phyloP scores from a whole-genome alignment of 2,113 vertebrate genomes.

The Mirounga angustirostris region DNA sequence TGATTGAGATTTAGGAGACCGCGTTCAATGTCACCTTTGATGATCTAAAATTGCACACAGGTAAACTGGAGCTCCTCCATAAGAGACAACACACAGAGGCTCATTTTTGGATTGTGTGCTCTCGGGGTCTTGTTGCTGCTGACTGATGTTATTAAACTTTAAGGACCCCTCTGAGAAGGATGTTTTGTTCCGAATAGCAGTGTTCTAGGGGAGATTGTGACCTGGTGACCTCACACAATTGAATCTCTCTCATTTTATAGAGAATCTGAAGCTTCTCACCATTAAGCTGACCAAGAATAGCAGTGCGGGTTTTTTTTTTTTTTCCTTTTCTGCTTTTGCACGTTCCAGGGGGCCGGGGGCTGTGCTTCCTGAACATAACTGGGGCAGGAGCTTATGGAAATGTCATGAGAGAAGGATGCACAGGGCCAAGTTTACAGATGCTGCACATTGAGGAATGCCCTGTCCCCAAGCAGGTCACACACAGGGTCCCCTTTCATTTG shows the following conservation, averaged over 20 bases:
- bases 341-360: slow-evolving; percentile 33
- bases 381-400: slow-evolving; percentile 5
- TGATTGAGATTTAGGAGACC: slow-evolving; percentile 61
- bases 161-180: slow-evolving; percentile 60
- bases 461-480: fast-evolving
- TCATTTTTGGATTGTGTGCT: not conserved
- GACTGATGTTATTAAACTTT: slow-evolving; percentile 66
- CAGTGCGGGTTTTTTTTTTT: not conserved
- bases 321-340: slow-evolving; percentile 48
- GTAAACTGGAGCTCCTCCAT: not conserved
- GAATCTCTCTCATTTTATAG: slow-evolving; percentile 66
- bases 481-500: not conserved
- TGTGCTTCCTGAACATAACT: slow-evolving; percentile 35
- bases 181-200: slow-evolving; percentile 51
- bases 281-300: slow-evolving; percentile 72
- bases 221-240: slow-evolving; percentile 54
- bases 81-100: not conserved
- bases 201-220: slow-evolving; percentile 35
- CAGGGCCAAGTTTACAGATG: not conserved
- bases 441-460: not conserved
- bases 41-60: slow-evolving; percentile 62
- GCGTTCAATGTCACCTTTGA: slow-evolving; percentile 65
- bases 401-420: not conserved
- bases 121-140: not conserved
- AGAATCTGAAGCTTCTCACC: slow-evolving; percentile 49